Base-by-base conservation (phyloP, 2,113 vertebrate species). In the Notechis scutatus region DNA sequence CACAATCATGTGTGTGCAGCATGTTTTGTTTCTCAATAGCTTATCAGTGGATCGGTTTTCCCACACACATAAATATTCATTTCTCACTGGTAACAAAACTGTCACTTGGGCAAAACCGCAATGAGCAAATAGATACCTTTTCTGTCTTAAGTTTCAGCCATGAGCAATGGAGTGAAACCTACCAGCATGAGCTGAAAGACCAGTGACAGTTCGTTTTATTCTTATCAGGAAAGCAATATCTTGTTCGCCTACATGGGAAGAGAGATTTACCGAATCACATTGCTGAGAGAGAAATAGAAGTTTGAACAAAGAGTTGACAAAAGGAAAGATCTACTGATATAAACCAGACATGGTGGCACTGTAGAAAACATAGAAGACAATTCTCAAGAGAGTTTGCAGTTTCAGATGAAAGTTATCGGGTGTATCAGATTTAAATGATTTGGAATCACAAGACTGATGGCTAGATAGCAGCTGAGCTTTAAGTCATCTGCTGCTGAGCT, bases 51-150 rank as follows among this genome's bases (percentile, higher is more conserved):
- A 74, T 85, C 29, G n/a, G 85, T 87, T 93, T 93, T 64, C 34
- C 11, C 95, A 47, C 81, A 95, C 91, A 93, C 24, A 92, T 64
- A 94, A 95, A 95, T 94, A 93, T 91, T 96, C 1, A 24, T 94
- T 87, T 94, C 94, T 94, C 89, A 85, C 39, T 90, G 91, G 85
- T 26, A 92, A 89, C 93, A 93, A 92, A 96, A 88, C 64, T 93
- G 64, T 87, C 94, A 93, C 10, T 55, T 59, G 85, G 85, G 21
- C 88, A 94, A 94, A 93, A 74, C 1, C 15, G 55, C 85, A 93
- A 86, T 20, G 50, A 54, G 14, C 12, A 87, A 87, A 54, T 14
- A 87, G 86, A 50, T 10, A 92, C 57, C 54, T 93, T 95, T 95
- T 93, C 87, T 93, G 88, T 69, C 14, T 87, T 59, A 45, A 18